Evolutionary conservation across 2,888 invertebrate species (phyloP).

Genomic region (Ferdinandea cuprea): DNA sequence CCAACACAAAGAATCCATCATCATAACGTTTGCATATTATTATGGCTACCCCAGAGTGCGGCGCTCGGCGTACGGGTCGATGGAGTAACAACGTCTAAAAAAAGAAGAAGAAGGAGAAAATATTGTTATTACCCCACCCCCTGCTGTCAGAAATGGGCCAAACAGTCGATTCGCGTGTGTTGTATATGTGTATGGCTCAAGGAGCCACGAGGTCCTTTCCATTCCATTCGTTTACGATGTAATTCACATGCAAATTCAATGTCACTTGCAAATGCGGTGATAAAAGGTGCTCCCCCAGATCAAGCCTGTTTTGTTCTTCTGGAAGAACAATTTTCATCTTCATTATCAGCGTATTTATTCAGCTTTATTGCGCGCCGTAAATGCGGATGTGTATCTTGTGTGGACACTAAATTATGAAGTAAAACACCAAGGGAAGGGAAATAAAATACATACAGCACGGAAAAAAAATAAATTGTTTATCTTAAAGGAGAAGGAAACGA

Average conservation of each 20-base stretch:
- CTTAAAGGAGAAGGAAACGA: neutral
- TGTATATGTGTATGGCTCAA: slow-evolving; percentile 35
- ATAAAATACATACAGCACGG: neutral
- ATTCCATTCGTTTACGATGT: slow-evolving; percentile 45
- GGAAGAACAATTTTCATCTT: slow-evolving; percentile 70
- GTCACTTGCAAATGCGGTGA: slow-evolving; percentile 64
- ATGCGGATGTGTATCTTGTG: slow-evolving; percentile 60
- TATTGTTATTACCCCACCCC: slow-evolving; percentile 59
- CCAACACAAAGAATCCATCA: slow-evolving; percentile 68
- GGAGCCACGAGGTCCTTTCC: slow-evolving; percentile 8
- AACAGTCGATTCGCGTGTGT: slow-evolving; percentile 35
- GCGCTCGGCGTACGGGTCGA: slow-evolving; percentile 8
- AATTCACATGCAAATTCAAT: slow-evolving; percentile 74
- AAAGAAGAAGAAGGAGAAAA: slow-evolving; percentile 42
- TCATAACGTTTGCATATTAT: slow-evolving; percentile 68
- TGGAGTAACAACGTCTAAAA: slow-evolving; percentile 13
- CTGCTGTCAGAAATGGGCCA: neutral
- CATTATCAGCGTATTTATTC: slow-evolving; percentile 72
- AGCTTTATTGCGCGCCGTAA: slow-evolving; percentile 51
- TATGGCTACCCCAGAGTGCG: too few relatives aligned
- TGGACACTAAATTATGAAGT: slow-evolving; percentile 72
- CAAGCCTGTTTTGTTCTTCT: slow-evolving; percentile 1
- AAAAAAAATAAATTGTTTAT: slow-evolving; percentile 36
- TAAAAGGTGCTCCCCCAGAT: slow-evolving; percentile 36
- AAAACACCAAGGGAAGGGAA: slow-evolving; percentile 23